Evolutionary conservation across 1,140 invertebrate species (phyloP).

Genomic region (Pristionchus pacificus): DNA sequence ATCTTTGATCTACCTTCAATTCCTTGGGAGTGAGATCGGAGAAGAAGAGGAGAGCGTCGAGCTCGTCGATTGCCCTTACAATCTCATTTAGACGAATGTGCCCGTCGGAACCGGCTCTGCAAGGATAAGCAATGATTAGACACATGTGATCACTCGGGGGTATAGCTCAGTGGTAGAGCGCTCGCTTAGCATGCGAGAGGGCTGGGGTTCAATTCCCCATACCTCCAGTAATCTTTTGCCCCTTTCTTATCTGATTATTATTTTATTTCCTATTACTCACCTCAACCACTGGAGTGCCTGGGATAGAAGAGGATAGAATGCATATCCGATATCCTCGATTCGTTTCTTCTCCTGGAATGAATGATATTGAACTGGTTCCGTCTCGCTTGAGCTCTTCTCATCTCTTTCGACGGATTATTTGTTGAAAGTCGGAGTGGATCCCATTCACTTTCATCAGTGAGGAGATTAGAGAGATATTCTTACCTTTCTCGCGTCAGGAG

Average conservation of each 20-base stretch:
- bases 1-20: not conserved
- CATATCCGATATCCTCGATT: not conserved
- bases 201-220: conserved; percentile 32
- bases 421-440: too few species aligned
- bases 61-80: not conserved
- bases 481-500: not conserved
- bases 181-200: conserved; percentile 38
- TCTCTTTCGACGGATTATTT: too few species aligned
- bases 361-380: too few species aligned
- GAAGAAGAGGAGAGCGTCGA: not conserved
- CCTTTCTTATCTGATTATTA: too few species aligned
- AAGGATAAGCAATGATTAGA: too few species aligned
- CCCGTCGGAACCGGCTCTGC: not conserved
- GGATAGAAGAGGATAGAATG: not conserved
- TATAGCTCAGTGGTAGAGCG: conserved; percentile 38
- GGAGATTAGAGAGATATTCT: too few species aligned
- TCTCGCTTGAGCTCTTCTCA: too few species aligned
- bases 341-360: not conserved
- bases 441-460: too few species aligned
- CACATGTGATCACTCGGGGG: too few species aligned
- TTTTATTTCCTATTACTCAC: too few species aligned
- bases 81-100: not conserved
- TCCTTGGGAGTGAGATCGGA: not conserved
- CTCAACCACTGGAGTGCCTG: not conserved
- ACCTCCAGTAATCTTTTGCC: conserved; percentile 11